Base-by-base conservation (phyloP, 2,113 vertebrate genomes). In the Lethenteron reissneri region DNA sequence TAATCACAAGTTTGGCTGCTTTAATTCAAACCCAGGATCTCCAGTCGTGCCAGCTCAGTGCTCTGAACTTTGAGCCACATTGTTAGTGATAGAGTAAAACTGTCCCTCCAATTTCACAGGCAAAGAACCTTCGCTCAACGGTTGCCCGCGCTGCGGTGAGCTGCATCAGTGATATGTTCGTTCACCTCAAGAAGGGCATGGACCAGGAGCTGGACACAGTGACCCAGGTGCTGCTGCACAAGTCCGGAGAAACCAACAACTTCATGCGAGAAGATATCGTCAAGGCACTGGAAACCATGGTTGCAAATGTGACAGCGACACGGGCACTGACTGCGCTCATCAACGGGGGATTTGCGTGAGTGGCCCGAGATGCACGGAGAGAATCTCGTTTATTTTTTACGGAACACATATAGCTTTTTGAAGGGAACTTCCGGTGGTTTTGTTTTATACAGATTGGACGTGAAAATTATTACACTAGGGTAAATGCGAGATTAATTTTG, bases 221-320 rank as follows among this genome's bases (percentile, higher is more conserved):
- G 71, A 87, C 88, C 57, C 86, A 84, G 77, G 84, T 84, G 72
- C 83, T 99, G 73, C 79, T 99, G 74, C 88, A 88, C 72, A 97
- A 95, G 77, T 85, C 89, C 15, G 86, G 85, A 60, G 90, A 95
- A 79, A 82, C 81, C 58, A 95, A 88, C 75, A 83, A 84, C 72
- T 99, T 99, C 79, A 90, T 99, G 71, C 81, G 91, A 77, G 88
- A 92, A 80, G 88, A 92, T 58, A 87, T 94, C 72, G 90, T 95
- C 75, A 85, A 81, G 73, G 87, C 92, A 0, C 76, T 99, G 76
- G 84, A 84, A 77, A 82, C 84, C 77, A 92, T 97, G 92, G 86
- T 88, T 76, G 83, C 83, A 74, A 85, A 87, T 76, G 92, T 90
- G 80, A 95, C 87, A 15, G 86, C 86, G 57, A 81, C 81, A 56